Base-by-base conservation (phyloP, 2,797 vertebrate species). In the Eidolon dupreanum region DNA sequence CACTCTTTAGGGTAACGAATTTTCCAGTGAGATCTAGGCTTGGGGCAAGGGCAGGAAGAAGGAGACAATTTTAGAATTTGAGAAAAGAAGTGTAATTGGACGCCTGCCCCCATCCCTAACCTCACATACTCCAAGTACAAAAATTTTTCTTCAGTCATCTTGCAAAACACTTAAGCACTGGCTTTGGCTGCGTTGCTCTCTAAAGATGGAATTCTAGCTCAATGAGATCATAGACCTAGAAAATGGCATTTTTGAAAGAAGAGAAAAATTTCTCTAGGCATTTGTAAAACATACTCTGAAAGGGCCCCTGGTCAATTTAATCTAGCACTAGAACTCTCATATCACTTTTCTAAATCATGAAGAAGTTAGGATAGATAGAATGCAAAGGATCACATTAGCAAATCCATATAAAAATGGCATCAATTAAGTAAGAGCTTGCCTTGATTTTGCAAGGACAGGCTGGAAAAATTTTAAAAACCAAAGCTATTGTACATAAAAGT, bases 391-490 rank as follows among this genome's bases (percentile, higher is more conserved):
- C 41, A 81, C 31, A 61, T n/a, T 46, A 46, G 53, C 15, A 75
- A 92, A 92, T 70, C 38, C 33, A 12, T 51, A 33, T 4, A n/a
- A 93, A 92, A 71, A 11, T 20, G 46, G 31, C 15, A 49, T 9
- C 85, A 74, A 16, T 86, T 33, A 84, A 73, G 15, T 79, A 68
- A 59, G 55, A 63, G 59, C 38, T 73, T 57, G 53, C 31, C 51
- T 78, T 68, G 26, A 83, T 70, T 97, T 96, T 96, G 68, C n/a
- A 89, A 73, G 28, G n/a, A 88, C n/a, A 43, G 3, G n/a, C 22
- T 51, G 71, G 36, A 68, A 82, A 66, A 66, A 43, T 17, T 46
- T 82, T 51, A n/a, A 83, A 94, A 97, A 53, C 12, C 20, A 90
- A 85, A 74, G 10, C 19, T 33, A 46, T 46, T 38, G 19, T 55